Evolutionary conservation across 2,888 invertebrate species (phyloP).

Genomic region (Drosophila eohydei): DNA sequence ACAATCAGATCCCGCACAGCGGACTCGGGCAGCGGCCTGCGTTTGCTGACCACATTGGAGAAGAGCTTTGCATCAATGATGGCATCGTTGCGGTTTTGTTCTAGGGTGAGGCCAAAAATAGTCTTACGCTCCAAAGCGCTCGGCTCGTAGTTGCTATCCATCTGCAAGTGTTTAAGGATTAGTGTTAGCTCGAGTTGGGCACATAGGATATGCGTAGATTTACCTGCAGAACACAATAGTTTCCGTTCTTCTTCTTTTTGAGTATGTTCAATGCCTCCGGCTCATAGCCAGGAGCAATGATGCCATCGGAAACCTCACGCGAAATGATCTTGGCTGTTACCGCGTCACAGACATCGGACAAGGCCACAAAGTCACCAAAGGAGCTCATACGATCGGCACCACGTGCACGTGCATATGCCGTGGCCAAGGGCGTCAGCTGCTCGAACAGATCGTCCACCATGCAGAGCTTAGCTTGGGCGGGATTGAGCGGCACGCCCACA

Average conservation of each 20-base stretch:
- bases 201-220: rapidly evolving
- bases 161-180: constrained; percentile 86
- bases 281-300: constrained; percentile 97
- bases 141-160: constrained; percentile 95
- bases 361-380: constrained; percentile 98
- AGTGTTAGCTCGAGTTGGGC: background rate
- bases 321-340: constrained; percentile 96
- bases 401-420: constrained; percentile 97
- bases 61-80: constrained; percentile 92
- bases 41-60: constrained; percentile 91
- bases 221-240: constrained; percentile 94
- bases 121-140: constrained; percentile 92
- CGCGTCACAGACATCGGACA: constrained; percentile 96
- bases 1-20: constrained; percentile 96
- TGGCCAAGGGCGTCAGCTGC: constrained; percentile 91
- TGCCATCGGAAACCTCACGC: constrained; percentile 98
- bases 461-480: constrained; percentile 93
- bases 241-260: constrained; percentile 97
- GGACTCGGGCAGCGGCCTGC: constrained; percentile 88
- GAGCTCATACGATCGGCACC: constrained; percentile 99
- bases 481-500: constrained; percentile 91
- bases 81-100: constrained; percentile 96
- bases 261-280: constrained; percentile 93
- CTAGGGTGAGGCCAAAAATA: constrained; percentile 93
- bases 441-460: constrained; percentile 95